Percentiles rank a stretch among this genome's conserved stretches.
Evolutionary conservation across 2,888 invertebrate genomes (phyloP).

Genomic region (Cosmopolites sordidus): DNA sequence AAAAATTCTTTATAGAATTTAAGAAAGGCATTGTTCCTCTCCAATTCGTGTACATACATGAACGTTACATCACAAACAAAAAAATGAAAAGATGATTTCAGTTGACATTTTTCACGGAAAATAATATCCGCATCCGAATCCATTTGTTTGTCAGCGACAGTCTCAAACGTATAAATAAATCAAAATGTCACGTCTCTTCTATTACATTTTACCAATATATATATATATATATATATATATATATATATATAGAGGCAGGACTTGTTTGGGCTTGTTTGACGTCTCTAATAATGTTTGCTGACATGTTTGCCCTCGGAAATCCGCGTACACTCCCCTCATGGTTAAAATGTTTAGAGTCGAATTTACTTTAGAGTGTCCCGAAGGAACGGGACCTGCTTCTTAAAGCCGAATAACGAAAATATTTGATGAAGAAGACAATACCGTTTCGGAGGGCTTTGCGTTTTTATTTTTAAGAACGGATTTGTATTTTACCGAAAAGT

Average conservation of each 20-base stretch:
- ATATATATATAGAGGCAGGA: constrained; percentile 26
- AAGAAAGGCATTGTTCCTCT: too few species aligned
- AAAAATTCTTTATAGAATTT: too few species aligned
- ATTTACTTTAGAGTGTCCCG: constrained; percentile 40
- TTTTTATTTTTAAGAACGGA: constrained; percentile 2
- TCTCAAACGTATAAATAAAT: constrained; percentile 41
- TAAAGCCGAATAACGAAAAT: constrained; percentile 20
- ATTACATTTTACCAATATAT: constrained; percentile 40
- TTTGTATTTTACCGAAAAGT: background rate
- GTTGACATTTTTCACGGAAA: constrained; percentile 33
- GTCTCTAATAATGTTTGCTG: constrained; percentile 45
- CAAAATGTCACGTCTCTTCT: constrained; percentile 44
- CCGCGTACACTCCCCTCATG: constrained; percentile 37
- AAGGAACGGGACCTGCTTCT: constrained; percentile 18
- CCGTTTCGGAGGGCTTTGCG: background rate
- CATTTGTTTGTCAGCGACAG: constrained; percentile 34
- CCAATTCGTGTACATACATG: too few species aligned
- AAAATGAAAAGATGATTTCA: too few species aligned
- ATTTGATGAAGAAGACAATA: constrained; percentile 20
- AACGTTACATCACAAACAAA: too few species aligned
- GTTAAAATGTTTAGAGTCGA: constrained; percentile 47
- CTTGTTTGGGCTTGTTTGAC: constrained; percentile 44
- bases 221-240: too few species aligned
- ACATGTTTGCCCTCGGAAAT: constrained; percentile 40
- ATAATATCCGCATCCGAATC: constrained; percentile 33